A percentile compares a stretch with the other conserved stretches of the same genome.
Evolutionary conservation across 2,797 vertebrate species (phyloP).

Genomic region (Phataginus tetradactyla): DNA sequence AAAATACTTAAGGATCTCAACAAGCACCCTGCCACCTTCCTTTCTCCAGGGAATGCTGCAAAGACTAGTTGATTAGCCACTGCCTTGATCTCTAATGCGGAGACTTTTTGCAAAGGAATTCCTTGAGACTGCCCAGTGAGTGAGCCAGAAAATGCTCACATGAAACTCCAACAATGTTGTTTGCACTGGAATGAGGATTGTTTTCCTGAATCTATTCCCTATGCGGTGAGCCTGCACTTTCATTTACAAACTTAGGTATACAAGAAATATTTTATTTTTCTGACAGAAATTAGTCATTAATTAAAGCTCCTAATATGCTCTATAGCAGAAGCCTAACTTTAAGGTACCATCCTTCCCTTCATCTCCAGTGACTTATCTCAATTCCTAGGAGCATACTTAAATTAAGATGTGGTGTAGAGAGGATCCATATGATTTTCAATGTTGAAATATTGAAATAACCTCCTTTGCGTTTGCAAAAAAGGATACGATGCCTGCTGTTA

Average conservation of each 20-base stretch:
- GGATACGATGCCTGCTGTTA: not conserved
- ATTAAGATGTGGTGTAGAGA: not conserved
- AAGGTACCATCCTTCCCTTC: not conserved
- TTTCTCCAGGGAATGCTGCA: not conserved
- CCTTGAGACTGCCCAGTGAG: not conserved
- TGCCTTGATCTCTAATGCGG: not conserved
- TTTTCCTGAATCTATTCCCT: not conserved
- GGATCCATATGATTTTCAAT: not conserved
- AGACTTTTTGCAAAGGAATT: not conserved
- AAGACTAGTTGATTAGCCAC: not conserved
- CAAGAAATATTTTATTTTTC: not conserved
- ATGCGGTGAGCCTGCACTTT: not conserved
- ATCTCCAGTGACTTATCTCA: not conserved
- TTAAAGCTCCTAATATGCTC: not conserved
- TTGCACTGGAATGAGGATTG: not conserved
- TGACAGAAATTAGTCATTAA: not conserved
- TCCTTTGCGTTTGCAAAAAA: slow-evolving; percentile 26
- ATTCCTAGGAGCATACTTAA: not conserved
- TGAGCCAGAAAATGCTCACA: not conserved
- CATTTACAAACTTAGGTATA: not conserved
- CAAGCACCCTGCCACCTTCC: not conserved
- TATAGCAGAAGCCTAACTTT: not conserved
- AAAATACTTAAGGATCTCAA: not conserved
- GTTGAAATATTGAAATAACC: not conserved
- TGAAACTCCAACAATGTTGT: not conserved